Evolutionary conservation across 2,797 vertebrate species (phyloP).

Genomic region (Ctenopoma kingsleyae): DNA sequence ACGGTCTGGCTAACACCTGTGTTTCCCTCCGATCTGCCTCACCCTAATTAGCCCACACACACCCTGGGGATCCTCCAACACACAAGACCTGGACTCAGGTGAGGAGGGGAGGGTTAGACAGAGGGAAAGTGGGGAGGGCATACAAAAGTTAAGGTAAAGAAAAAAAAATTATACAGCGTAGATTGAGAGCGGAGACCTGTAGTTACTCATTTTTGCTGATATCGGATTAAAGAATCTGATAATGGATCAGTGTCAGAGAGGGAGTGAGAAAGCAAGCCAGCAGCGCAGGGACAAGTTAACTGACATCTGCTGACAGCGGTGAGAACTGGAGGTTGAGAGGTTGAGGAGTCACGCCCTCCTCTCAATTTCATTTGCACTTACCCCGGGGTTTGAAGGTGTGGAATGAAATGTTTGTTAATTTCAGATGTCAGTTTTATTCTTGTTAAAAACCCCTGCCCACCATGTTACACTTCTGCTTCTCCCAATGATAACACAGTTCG

Average conservation of each 20-base stretch:
- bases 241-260: slow-evolving; percentile 30
- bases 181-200: slow-evolving; percentile 13
- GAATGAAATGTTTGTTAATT: slow-evolving; percentile 73
- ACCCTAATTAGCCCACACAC: slow-evolving; percentile 99
- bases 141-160: slow-evolving; percentile 56
- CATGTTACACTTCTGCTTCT: slow-evolving; percentile 19
- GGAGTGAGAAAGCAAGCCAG: slow-evolving; percentile 13
- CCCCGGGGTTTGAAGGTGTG: slow-evolving; percentile 67
- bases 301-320: slow-evolving; percentile 73
- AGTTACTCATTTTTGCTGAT: slow-evolving; percentile 31
- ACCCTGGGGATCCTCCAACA: slow-evolving; percentile 88
- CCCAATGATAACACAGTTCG: slow-evolving; percentile 35
- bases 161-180: background rate
- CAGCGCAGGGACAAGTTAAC: slow-evolving; percentile 45
- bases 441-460: slow-evolving; percentile 59
- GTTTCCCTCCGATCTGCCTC: slow-evolving; percentile 92
- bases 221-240: slow-evolving; percentile 43
- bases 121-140: slow-evolving; percentile 50
- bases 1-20: slow-evolving; percentile 96
- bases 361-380: slow-evolving; percentile 75
- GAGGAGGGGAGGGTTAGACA: slow-evolving; percentile 34
- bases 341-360: slow-evolving; percentile 55
- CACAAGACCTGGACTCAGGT: slow-evolving; percentile 69
- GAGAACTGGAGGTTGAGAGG: slow-evolving; percentile 70
- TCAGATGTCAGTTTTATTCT: slow-evolving; percentile 68